A percentile compares a stretch with the other conserved stretches of the same genome.
Conservation (phyloP, 2,797 vertebrate genomes). For the Spinus pinus region DNA sequence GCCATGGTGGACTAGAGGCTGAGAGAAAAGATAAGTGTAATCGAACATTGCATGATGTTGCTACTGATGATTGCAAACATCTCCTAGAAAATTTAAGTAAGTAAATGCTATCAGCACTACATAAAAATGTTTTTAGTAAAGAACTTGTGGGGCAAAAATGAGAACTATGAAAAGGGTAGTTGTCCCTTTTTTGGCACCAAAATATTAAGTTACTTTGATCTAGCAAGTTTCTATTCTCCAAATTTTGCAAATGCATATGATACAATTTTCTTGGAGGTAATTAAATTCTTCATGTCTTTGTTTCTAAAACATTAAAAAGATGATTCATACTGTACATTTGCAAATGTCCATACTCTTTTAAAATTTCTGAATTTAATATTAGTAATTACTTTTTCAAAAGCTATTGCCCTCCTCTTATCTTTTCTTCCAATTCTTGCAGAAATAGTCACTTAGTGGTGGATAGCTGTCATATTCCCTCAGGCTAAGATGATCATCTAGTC, state of each 20-base stretch:
- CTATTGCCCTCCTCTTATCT: neutral
- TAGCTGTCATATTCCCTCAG: neutral
- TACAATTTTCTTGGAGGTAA: neutral
- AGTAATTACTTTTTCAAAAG: neutral
- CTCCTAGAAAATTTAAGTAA: slow-evolving; percentile 94
- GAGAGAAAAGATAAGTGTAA: slow-evolving; percentile 89
- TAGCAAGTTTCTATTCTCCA: neutral
- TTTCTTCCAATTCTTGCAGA: neutral
- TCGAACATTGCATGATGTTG: slow-evolving; percentile 91
- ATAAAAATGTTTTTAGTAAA: neutral
- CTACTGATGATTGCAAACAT: slow-evolving; percentile 97
- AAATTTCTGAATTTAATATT: neutral
- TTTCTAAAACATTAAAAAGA: neutral
- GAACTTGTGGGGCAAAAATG: neutral
- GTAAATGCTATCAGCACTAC: slow-evolving; percentile 37
- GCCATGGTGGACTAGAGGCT: slow-evolving; percentile 87
- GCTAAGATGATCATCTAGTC: neutral
- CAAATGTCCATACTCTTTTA: neutral
- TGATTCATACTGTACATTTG: neutral
- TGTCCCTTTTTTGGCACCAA: neutral
- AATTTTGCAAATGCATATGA: neutral
- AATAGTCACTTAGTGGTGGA: neutral
- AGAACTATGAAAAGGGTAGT: neutral
- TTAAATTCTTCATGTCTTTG: neutral
- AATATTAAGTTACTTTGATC: neutral